Conservation (phyloP, 2,113 vertebrate genomes). For the Leptobrachium leishanense region DNA sequence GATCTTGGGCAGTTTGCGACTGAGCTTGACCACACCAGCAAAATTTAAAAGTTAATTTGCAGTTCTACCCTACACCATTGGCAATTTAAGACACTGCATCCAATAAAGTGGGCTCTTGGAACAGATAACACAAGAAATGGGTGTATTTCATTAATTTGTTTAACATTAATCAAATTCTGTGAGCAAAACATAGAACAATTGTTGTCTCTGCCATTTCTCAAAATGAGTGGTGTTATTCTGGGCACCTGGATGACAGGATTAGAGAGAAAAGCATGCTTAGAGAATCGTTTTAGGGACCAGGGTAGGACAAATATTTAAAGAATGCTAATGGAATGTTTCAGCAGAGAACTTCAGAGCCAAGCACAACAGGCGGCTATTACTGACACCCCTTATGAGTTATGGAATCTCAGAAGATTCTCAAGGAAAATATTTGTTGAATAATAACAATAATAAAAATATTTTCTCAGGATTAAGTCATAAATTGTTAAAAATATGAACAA, state of each 20-base stretch:
- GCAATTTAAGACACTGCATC: no score
- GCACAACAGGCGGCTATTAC: slow-evolving; percentile 55
- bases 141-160: no score
- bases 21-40: no score
- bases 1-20: no score
- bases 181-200: neutral
- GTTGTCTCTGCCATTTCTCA: neutral
- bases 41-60: no score
- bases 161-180: neutral
- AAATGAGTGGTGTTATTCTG: neutral
- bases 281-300: slow-evolving; percentile 48
- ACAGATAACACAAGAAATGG: no score
- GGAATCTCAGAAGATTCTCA: slow-evolving; percentile 69
- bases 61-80: no score
- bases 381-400: slow-evolving; percentile 70
- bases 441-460: slow-evolving; percentile 57
- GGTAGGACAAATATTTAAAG: slow-evolving; percentile 66
- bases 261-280: slow-evolving; percentile 13
- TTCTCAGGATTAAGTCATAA: slow-evolving; percentile 59
- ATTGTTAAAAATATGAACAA: no score
- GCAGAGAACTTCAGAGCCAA: slow-evolving; percentile 68
- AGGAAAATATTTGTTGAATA: slow-evolving; percentile 61
- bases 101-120: no score
- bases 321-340: slow-evolving; percentile 78
- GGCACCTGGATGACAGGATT: slow-evolving; percentile 36